Evolutionary conservation across 2,797 vertebrate genomes (phyloP).

Genomic region (Clamator glandarius): DNA sequence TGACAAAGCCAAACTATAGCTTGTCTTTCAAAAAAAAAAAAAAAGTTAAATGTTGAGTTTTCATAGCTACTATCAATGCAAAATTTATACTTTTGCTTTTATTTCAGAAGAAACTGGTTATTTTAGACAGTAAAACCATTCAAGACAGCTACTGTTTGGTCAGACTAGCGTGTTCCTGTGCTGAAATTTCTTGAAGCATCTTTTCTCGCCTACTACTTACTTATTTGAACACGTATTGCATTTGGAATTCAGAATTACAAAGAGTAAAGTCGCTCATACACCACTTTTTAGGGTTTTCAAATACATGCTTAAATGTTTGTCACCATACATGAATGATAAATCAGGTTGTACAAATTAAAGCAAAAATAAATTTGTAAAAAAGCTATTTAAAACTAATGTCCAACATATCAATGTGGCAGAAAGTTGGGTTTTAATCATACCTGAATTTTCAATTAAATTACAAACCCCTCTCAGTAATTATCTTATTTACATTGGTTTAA

Average conservation of each 20-base stretch:
- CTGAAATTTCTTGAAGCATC: background rate
- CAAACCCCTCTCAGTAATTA: background rate
- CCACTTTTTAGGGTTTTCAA: background rate
- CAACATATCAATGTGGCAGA: background rate
- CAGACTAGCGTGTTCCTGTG: background rate
- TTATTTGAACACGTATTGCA: background rate
- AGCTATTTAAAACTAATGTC: background rate
- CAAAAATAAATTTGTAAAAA: background rate
- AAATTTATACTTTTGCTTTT: background rate
- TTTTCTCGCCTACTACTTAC: background rate
- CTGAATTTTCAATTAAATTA: background rate
- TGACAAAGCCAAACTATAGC: background rate
- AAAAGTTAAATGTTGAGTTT: background rate
- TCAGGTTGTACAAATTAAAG: background rate
- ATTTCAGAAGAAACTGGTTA: background rate
- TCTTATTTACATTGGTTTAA: background rate
- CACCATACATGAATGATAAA: background rate
- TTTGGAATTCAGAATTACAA: background rate
- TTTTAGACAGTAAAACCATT: background rate
- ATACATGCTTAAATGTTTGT: background rate
- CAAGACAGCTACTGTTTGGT: background rate
- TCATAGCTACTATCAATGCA: background rate
- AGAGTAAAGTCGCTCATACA: background rate
- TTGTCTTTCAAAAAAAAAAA: background rate
- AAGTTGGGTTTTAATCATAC: background rate